Conservation (phyloP, 2,888 invertebrate genomes). For the Pristionchus mayeri region DNA sequence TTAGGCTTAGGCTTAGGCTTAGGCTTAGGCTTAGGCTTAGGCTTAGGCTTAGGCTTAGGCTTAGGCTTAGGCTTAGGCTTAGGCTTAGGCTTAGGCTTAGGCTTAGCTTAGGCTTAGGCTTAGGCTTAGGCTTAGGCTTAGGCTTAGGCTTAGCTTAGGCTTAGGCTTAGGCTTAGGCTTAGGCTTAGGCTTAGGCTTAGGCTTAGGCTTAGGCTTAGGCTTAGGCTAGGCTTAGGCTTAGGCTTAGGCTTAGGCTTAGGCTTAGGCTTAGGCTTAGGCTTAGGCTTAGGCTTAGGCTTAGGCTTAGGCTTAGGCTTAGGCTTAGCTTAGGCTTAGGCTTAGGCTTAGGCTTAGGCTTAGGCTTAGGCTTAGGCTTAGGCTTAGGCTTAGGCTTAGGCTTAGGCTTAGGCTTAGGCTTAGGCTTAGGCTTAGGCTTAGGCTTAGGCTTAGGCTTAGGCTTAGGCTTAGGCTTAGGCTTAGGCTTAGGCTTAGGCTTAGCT, state of each 20-base stretch:
- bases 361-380: conserved; percentile 54
- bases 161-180: conserved; percentile 54
- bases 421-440: conserved; percentile 54
- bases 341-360: conserved; percentile 53
- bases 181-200: conserved; percentile 53
- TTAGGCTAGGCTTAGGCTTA: conserved; percentile 49
- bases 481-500: conserved; percentile 53
- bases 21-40: conserved; percentile 55
- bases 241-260: conserved; percentile 54
- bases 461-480: conserved; percentile 53
- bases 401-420: conserved; percentile 53
- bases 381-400: conserved; percentile 53
- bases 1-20: conserved; percentile 53
- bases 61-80: conserved; percentile 53
- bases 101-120: conserved; percentile 44
- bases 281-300: conserved; percentile 54
- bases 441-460: conserved; percentile 52
- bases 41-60: conserved; percentile 53
- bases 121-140: conserved; percentile 54
- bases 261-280: conserved; percentile 54
- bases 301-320: conserved; percentile 53
- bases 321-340: conserved; percentile 54
- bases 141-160: conserved; percentile 54
- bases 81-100: conserved; percentile 53
- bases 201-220: conserved; percentile 48